A percentile compares a stretch with the other conserved stretches of the same genome.
Evolutionary conservation across 2,797 vertebrate species (phyloP).

Genomic region (Triplophysa yarkandensis): DNA sequence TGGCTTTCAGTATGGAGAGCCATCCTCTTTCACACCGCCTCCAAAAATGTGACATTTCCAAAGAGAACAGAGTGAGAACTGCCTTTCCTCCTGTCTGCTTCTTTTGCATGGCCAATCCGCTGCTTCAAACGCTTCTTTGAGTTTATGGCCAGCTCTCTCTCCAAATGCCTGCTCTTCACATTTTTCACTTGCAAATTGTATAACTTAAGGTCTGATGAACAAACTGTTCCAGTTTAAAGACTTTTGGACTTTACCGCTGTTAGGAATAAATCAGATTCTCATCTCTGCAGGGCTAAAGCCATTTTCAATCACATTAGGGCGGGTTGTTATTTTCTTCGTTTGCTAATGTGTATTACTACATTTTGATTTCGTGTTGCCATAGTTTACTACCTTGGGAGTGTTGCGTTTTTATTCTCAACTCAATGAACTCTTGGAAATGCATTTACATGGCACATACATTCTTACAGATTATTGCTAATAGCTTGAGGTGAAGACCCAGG

Average conservation of each 20-base stretch:
- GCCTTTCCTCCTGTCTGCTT: slow-evolving; percentile 25
- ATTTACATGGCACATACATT: neutral
- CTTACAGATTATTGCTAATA: neutral
- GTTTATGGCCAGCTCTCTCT: slow-evolving; percentile 43
- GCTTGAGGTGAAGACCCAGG: neutral
- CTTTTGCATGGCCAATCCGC: neutral
- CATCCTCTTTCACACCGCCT: slow-evolving; percentile 52
- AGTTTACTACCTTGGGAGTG: slow-evolving; percentile 12
- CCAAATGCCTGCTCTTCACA: slow-evolving; percentile 40
- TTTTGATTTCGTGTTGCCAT: neutral
- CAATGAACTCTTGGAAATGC: neutral
- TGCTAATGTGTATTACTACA: slow-evolving; percentile 14
- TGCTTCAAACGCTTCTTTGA: slow-evolving; percentile 34
- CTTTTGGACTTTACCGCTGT: slow-evolving; percentile 34
- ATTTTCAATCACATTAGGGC: slow-evolving; percentile 45
- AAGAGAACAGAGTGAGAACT: slow-evolving; percentile 57
- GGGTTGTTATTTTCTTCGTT: neutral
- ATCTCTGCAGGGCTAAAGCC: slow-evolving; percentile 37
- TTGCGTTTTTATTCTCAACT: slow-evolving; percentile 25
- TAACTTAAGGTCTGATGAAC: slow-evolving; percentile 46
- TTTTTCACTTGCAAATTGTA: slow-evolving; percentile 46
- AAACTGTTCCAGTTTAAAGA: slow-evolving; percentile 44
- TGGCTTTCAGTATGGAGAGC: slow-evolving; percentile 41
- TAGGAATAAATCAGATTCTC: slow-evolving; percentile 37
- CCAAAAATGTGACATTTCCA: slow-evolving; percentile 63